Evolutionary conservation across 2,888 invertebrate species (phyloP), one percentile per base, ranked within the genome.

Genomic region (Theristus sp.): DNA sequence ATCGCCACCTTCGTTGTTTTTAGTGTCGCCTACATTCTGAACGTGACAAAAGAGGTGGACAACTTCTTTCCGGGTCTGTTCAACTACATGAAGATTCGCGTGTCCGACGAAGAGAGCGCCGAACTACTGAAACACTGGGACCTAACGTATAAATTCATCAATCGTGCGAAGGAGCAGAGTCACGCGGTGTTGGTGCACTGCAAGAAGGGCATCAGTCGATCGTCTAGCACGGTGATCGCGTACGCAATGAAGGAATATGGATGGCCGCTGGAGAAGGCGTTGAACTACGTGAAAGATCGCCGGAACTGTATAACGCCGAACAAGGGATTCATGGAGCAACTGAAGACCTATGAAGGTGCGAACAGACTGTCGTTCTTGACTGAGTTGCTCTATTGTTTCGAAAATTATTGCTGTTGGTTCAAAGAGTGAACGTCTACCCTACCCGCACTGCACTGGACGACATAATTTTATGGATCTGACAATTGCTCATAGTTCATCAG

Each of bases 121-220:
- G 89, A 96, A 77, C 81, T 98, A 69, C 80, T 98, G 64, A 89
- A 89, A 75, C 86, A 96, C 76, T 96, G 96, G 93, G 93, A 96
- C 76, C 85, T 89, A 74, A 96, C 96, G 58, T 93, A 85, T 79
- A 89, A 87, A 75, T 98, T 94, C 79, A 96, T 98, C 73, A 84
- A 85, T 66, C 85, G 87, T 76, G 94, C 93, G 60, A 80, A 78
- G 81, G 66, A 68, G 22, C 62, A 64, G 26, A 65, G 67, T 1
- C 60, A 88, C 61, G 90, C 90, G 78, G 91, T 93, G 61, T 80
- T 98, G 69, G 96, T 98, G 58, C 96, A 98, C 76, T 98, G 98
- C 77, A 96, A 96, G 79, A 96, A 96, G 91, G 98, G 98, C 28
- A 89, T 98, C 64, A 94, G 93, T 75, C 81, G 96, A 66, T 96